A percentile compares a stretch with the other conserved stretches of the same genome.
These are phyloP conservation scores for Cyanistes caeruleus DNA, from an alignment of 2,113 vertebrate species.

Conservation along the genomic window DNA sequence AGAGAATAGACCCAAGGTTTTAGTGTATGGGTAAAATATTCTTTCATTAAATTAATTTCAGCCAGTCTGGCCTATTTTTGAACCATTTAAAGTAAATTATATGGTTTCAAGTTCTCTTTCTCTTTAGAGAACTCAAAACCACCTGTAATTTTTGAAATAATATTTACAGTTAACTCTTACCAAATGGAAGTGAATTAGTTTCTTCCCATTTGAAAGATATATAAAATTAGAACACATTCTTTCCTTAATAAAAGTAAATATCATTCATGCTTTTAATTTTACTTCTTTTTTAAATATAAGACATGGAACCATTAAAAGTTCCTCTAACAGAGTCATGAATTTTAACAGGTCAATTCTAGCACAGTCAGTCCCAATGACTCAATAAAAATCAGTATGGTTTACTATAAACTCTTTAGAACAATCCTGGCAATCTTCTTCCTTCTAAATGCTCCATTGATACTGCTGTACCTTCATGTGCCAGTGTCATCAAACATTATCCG, in stretches of 20 bases:
- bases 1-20: background rate
- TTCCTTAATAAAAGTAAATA: background rate
- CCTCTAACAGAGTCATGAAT: background rate
- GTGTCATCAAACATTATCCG: background rate
- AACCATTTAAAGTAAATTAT: background rate
- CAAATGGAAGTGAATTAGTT: background rate
- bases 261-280: background rate
- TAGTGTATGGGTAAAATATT: background rate
- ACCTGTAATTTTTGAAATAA: background rate
- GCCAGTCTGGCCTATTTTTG: conserved; percentile 1
- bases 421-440: background rate
- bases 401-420: background rate
- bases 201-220: background rate
- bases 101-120: background rate
- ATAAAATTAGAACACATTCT: background rate
- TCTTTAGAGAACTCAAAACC: background rate
- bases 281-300: background rate
- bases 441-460: background rate
- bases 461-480: background rate
- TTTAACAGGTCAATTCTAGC: background rate
- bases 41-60: conserved; percentile 20
- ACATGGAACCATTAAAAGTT: background rate
- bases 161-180: background rate
- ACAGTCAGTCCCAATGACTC: background rate
- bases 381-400: background rate